Base-by-base conservation (phyloP, 1,140 invertebrate species). In the Ceratina calcarata region DNA sequence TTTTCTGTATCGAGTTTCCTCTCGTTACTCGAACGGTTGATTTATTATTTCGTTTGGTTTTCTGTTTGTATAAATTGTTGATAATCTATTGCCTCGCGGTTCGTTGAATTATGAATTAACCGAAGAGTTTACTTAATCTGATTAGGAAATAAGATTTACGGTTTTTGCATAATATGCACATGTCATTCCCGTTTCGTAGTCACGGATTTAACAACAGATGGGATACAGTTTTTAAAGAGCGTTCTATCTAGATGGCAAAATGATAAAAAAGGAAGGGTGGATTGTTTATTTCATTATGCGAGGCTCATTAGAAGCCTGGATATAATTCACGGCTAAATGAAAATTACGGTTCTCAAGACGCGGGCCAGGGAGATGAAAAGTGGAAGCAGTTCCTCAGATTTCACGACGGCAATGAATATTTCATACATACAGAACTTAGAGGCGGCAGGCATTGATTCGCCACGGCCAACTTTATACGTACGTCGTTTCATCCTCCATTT, bases 231-330 rank as follows among this genome's bases (percentile, higher is more conserved):
- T 10, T 45, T 10, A 10, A 45, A 45, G n/a, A n/a, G n/a, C n/a
- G n/a, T n/a, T n/a, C n/a, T n/a, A n/a, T n/a, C 12, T 32, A 15
- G 20, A 37, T 65, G 49, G 45, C 55, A 18, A 62, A 12, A 70
- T 22, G 51, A 45, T 20, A 58, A 55, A 68, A 62, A 71, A 69
- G 64, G 55, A 62, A 27, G 67, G 66, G 16, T 18, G 16, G 83
- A 84, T 85, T 80, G 78, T 83, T 84, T 85, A 81, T 85, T 85
- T 78, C 83, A 85, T 85, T 85, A 84, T 84, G 82, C 68, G 78
- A 64, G 78, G 83, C 78, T 85, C 83, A 85, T 85, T 85, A 85
- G 72, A 67, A 37, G 58, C 18, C 64, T 67, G 78, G 60, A 65
- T 80, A 85, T 85, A 85, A 85, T 49, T 85, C 82, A 84, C 70